phyloP scores from a whole-genome alignment of 2,797 vertebrate species.

The Acanthopagrus latus region DNA sequence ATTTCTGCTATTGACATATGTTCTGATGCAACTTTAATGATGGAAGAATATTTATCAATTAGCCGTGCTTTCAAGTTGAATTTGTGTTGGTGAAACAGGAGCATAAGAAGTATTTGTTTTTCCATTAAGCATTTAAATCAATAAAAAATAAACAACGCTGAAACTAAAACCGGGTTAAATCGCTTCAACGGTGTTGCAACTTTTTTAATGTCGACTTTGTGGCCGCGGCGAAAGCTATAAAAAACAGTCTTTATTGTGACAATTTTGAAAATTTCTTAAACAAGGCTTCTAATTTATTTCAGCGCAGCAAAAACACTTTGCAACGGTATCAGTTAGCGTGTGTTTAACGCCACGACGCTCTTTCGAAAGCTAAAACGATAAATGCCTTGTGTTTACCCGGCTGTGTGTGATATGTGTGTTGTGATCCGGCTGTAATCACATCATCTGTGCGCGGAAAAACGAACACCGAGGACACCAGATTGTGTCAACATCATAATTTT shows the following conservation, averaged over 20 bases:
- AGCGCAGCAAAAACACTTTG: not conserved
- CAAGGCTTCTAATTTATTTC: not conserved
- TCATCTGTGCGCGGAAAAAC: constrained; percentile 32
- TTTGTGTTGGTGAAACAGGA: not conserved
- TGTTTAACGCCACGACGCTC: not conserved
- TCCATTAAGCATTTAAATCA: not conserved
- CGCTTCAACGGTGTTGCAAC: not conserved
- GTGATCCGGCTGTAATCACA: constrained; percentile 60
- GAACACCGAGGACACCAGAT: constrained; percentile 20
- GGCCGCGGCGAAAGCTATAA: fast-evolving
- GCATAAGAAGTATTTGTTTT: not conserved
- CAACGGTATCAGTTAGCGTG: not conserved
- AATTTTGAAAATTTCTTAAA: not conserved
- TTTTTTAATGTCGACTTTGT: not conserved
- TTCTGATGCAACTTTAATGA: not conserved
- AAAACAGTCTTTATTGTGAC: not conserved
- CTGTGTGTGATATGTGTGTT: constrained; percentile 64
- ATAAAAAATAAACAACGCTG: not conserved
- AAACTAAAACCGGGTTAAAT: not conserved
- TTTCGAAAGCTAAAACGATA: not conserved
- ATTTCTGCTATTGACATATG: not conserved
- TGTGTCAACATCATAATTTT: constrained; percentile 56
- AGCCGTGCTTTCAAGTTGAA: not conserved
- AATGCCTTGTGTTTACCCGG: constrained; percentile 64
- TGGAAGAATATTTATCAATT: not conserved